These are phyloP conservation scores for Branchinecta lynchi DNA, from an alignment of 1,140 invertebrate species.

Conservation along the genomic window DNA sequence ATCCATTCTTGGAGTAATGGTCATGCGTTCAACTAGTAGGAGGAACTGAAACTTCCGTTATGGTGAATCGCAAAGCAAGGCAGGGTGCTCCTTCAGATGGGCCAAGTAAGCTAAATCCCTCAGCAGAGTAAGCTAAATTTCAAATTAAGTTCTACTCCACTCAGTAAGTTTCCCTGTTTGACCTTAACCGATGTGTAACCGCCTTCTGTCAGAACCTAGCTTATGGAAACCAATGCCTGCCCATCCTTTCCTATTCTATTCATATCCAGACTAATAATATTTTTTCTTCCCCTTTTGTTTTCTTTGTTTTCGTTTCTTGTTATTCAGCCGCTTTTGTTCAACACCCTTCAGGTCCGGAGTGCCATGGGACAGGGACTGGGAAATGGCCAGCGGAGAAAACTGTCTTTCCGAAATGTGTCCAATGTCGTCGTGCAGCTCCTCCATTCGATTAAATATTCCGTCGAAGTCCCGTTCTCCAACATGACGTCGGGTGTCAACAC, in stretches of 20 bases:
- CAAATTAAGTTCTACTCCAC: too few relatives aligned
- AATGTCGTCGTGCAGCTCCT: constrained; percentile 77
- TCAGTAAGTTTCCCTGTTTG: too few relatives aligned
- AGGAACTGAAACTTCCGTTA: too few relatives aligned
- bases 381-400: constrained; percentile 45
- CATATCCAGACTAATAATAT: not conserved
- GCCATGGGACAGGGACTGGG: constrained; percentile 37
- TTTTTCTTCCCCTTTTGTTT: constrained; percentile 4
- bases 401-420: constrained; percentile 79
- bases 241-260: not conserved
- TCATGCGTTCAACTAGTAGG: too few relatives aligned
- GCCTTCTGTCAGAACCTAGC: too few relatives aligned
- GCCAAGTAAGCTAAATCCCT: too few relatives aligned
- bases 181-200: too few relatives aligned
- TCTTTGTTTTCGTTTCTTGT: constrained; percentile 15
- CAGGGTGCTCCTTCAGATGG: too few relatives aligned
- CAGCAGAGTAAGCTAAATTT: too few relatives aligned
- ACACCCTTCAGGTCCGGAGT: constrained; percentile 49
- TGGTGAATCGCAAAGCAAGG: too few relatives aligned
- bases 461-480: constrained; percentile 80
- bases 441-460: constrained; percentile 78
- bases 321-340: constrained; percentile 48
- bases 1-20: too few relatives aligned
- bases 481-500: constrained; percentile 41
- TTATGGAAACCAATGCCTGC: too few relatives aligned